Conservation (phyloP, 2,888 invertebrate species). For the Meta bourneti region DNA sequence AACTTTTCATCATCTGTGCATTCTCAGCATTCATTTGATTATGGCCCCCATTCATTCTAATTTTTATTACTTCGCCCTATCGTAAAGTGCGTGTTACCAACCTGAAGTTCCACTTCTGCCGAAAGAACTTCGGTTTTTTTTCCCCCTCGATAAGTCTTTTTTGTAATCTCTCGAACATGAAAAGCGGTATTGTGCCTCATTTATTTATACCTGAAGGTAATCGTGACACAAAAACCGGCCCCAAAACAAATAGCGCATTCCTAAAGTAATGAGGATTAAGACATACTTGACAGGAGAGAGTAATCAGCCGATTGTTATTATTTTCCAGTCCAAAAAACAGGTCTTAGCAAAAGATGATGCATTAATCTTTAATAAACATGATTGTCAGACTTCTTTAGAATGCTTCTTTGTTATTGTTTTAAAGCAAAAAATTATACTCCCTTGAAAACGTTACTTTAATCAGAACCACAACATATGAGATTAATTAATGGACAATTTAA, state of each 20-base stretch:
- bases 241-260: neutral
- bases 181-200: neutral
- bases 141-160: too few species aligned
- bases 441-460: constrained; percentile 14
- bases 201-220: neutral
- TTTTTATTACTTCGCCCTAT: neutral
- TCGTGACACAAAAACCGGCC: neutral
- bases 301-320: constrained; percentile 16
- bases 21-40: neutral
- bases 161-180: neutral
- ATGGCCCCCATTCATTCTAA: neutral
- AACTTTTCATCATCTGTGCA: neutral
- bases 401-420: constrained; percentile 18
- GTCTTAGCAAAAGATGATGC: constrained; percentile 4
- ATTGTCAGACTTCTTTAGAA: constrained; percentile 9
- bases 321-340: neutral
- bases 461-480: constrained; percentile 18
- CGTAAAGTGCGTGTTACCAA: neutral
- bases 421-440: neutral
- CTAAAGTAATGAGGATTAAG: constrained; percentile 29
- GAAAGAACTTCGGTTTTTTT: neutral
- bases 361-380: constrained; percentile 33
- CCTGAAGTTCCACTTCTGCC: neutral
- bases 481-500: constrained; percentile 36
- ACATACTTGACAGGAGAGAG: neutral